Conservation (phyloP, 1,140 invertebrate species). For the Temnothorax longispinosus region DNA sequence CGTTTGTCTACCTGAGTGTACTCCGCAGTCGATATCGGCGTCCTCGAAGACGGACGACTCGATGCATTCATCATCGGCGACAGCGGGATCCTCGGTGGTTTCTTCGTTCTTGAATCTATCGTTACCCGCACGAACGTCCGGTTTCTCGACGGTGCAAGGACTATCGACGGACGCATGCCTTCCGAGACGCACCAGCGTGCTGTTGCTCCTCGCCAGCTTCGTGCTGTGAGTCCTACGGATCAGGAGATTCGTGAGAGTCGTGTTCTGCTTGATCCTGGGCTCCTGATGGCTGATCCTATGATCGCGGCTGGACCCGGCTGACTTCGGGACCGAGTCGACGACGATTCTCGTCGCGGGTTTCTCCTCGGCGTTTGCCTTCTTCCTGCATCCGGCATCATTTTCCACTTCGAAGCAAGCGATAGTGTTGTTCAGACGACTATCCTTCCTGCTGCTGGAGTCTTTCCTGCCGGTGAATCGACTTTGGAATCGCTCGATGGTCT, state of each 20-base stretch:
- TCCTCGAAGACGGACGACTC: slow-evolving; percentile 79
- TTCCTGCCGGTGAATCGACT: slow-evolving; percentile 80
- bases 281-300: slow-evolving; percentile 55
- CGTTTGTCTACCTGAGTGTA: slow-evolving; percentile 67
- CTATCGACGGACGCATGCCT: slow-evolving; percentile 73
- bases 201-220: slow-evolving; percentile 89
- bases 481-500: slow-evolving; percentile 84
- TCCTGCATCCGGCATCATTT: slow-evolving; percentile 63
- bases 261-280: slow-evolving; percentile 62
- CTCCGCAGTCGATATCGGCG: slow-evolving; percentile 86
- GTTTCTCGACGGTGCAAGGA: slow-evolving; percentile 55
- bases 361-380: slow-evolving; percentile 35
- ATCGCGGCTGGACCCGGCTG: slow-evolving; percentile 30
- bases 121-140: slow-evolving; percentile 38
- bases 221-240: slow-evolving; percentile 90
- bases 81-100: slow-evolving; percentile 60
- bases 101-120: slow-evolving; percentile 65
- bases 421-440: slow-evolving; percentile 78
- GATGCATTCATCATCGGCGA: slow-evolving; percentile 72
- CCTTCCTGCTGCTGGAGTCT: slow-evolving; percentile 73
- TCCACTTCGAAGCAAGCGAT: slow-evolving; percentile 75
- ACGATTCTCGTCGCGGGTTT: slow-evolving; percentile 32
- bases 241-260: slow-evolving; percentile 80
- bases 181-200: slow-evolving; percentile 76
- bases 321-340: slow-evolving; percentile 5